These are phyloP conservation scores for Brachyptera risi DNA, from an alignment of 2,888 invertebrate species.

Conservation along the genomic window DNA sequence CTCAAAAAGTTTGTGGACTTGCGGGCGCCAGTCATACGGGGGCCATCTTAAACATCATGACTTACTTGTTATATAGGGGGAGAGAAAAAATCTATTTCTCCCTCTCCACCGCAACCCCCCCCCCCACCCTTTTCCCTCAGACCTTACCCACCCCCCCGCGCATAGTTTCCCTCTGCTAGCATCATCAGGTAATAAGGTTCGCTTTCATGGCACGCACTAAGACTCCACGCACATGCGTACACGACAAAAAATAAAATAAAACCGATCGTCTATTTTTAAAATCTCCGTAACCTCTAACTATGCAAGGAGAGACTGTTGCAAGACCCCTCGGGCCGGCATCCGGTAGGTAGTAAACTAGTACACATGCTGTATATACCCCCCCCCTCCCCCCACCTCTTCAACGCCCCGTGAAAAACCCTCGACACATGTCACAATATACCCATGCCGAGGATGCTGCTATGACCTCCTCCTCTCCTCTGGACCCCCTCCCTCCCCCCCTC, in stretches of 20 bases:
- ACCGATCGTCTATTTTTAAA: constrained; percentile 16
- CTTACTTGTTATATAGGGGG: no score
- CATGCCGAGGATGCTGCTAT: constrained; percentile 17
- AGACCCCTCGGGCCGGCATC: constrained; percentile 19
- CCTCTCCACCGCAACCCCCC: neutral
- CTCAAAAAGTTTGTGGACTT: constrained; percentile 5
- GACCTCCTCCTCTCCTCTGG: constrained; percentile 19
- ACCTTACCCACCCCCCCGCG: no score
- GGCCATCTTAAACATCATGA: constrained; percentile 12
- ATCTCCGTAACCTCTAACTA: constrained; percentile 13
- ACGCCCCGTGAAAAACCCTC: neutral
- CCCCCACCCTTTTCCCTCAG: no score
- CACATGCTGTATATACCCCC: constrained; percentile 15
- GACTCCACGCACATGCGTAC: constrained; percentile 11
- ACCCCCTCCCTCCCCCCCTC: neutral
- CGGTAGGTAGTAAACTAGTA: constrained; percentile 24
- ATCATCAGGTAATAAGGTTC: constrained; percentile 16
- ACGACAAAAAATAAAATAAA: neutral
- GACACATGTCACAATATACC: constrained; percentile 18
- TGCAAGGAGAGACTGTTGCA: constrained; percentile 4
- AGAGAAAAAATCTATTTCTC: constrained; percentile 19
- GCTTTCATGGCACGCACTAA: constrained; percentile 9
- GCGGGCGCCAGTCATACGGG: neutral
- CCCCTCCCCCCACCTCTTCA: constrained; percentile 4
- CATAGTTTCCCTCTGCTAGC: neutral